A percentile compares a stretch with the other conserved stretches of the same genome.
Conservation (phyloP, 2,888 invertebrate genomes). For the Drosophila paramelanica region DNA sequence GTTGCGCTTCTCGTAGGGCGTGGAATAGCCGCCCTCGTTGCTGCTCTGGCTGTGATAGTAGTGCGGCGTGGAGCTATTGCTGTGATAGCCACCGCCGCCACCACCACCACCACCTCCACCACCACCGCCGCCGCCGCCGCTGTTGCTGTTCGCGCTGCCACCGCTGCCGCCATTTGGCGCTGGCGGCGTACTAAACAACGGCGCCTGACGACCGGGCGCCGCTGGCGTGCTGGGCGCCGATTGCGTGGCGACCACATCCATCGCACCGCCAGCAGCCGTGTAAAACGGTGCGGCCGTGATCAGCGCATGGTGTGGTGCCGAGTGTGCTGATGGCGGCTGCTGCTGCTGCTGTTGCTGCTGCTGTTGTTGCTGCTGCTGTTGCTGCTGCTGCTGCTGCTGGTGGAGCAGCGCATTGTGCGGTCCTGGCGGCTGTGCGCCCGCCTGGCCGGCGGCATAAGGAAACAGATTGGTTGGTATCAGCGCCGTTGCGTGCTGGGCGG, state of each 20-base stretch:
- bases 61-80: slow-evolving; percentile 81
- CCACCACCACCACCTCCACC: slow-evolving; percentile 17
- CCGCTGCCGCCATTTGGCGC: slow-evolving; percentile 65
- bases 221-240: slow-evolving; percentile 85
- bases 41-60: slow-evolving; percentile 75
- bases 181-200: slow-evolving; percentile 84
- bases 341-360: slow-evolving; percentile 23
- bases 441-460: slow-evolving; percentile 81
- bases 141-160: slow-evolving; percentile 23
- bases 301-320: slow-evolving; percentile 82
- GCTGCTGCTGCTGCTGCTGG: slow-evolving; percentile 65
- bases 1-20: slow-evolving; percentile 78
- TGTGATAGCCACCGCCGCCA: slow-evolving; percentile 65
- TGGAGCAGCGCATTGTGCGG: slow-evolving; percentile 49
- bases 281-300: slow-evolving; percentile 82
- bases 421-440: slow-evolving; percentile 71
- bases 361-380: slow-evolving; percentile 52
- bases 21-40: slow-evolving; percentile 59
- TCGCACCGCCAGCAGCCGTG: slow-evolving; percentile 64
- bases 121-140: slow-evolving; percentile 11
- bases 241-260: slow-evolving; percentile 76
- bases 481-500: slow-evolving; percentile 82
- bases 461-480: slow-evolving; percentile 84
- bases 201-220: slow-evolving; percentile 78
- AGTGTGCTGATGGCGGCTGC: slow-evolving; percentile 36